Percentiles rank a stretch among this genome's conserved stretches.
Conservation (phyloP, 2,888 invertebrate genomes). For the Proisotoma minuta region DNA sequence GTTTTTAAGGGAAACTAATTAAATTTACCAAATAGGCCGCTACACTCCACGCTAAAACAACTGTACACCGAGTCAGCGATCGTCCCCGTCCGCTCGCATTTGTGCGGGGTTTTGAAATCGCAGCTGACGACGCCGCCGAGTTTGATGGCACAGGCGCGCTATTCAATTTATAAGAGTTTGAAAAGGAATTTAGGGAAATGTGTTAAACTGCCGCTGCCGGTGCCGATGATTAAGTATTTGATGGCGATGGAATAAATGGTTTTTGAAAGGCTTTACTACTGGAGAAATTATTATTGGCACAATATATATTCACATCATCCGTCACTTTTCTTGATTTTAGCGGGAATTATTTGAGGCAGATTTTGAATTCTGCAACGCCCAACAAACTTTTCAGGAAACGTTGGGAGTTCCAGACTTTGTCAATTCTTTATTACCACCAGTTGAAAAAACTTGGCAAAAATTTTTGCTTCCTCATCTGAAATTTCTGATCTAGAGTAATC, state of each 20-base stretch:
- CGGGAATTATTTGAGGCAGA: too few relatives aligned
- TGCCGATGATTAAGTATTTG: slow-evolving; percentile 64
- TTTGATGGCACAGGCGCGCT: slow-evolving; percentile 67
- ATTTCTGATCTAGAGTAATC: background rate
- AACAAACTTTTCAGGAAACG: too few relatives aligned
- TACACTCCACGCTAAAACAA: slow-evolving; percentile 63
- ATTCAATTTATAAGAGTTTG: slow-evolving; percentile 64
- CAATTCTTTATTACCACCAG: too few relatives aligned
- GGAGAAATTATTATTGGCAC: too few relatives aligned
- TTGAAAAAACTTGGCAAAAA: too few relatives aligned
- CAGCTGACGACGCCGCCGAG: slow-evolving; percentile 64
- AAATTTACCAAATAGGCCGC: slow-evolving; percentile 51
- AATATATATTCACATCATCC: too few relatives aligned
- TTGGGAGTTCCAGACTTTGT: too few relatives aligned
- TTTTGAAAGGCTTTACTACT: too few relatives aligned
- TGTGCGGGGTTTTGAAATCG: slow-evolving; percentile 61
- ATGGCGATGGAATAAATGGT: slow-evolving; percentile 61
- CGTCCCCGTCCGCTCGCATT: slow-evolving; percentile 58
- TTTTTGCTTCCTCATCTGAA: background rate
- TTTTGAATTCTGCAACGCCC: too few relatives aligned
- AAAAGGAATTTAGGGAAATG: slow-evolving; percentile 62
- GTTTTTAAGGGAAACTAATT: background rate
- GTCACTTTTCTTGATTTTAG: too few relatives aligned
- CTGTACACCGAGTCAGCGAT: slow-evolving; percentile 61
- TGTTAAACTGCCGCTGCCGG: slow-evolving; percentile 65